phyloP scores from a whole-genome alignment of 1,140 invertebrate species.

The Chironomus tepperi region DNA sequence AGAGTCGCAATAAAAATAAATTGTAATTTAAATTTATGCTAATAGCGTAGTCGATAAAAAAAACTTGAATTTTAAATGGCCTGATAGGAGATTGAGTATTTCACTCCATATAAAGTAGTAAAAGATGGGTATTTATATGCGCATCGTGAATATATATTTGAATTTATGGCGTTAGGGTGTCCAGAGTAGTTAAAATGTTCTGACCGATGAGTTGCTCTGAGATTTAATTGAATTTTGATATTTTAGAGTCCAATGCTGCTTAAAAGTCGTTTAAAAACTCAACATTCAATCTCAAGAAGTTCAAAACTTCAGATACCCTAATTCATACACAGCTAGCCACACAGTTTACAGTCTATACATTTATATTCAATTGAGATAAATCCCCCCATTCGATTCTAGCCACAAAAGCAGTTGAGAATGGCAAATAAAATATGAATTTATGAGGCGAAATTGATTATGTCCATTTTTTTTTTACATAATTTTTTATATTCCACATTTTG shows the following conservation, averaged over 20 bases:
- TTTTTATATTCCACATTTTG: slow-evolving; percentile 22
- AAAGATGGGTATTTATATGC: slow-evolving; percentile 15
- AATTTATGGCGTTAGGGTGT: not conserved
- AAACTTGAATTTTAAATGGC: slow-evolving; percentile 20
- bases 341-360: not conserved
- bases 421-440: slow-evolving; percentile 13
- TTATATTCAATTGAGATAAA: not conserved
- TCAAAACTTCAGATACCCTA: no score
- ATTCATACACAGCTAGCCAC: not conserved
- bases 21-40: slow-evolving; percentile 24
- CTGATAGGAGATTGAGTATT: slow-evolving; percentile 11
- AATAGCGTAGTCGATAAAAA: slow-evolving; percentile 18
- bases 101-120: slow-evolving; percentile 19
- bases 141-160: not conserved
- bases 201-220: no score
- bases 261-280: no score
- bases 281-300: no score
- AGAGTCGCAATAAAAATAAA: slow-evolving; percentile 22
- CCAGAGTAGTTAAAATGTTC: no score
- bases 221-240: no score
- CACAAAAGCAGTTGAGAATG: not conserved
- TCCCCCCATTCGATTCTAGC: not conserved
- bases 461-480: slow-evolving; percentile 20
- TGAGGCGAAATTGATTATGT: slow-evolving; percentile 16
- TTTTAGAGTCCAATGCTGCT: no score